A percentile compares a stretch with the other conserved stretches of the same genome.
These are phyloP conservation scores for Tetragnatha versicolor DNA, from an alignment of 1,140 invertebrate species.

Conservation along the genomic window DNA sequence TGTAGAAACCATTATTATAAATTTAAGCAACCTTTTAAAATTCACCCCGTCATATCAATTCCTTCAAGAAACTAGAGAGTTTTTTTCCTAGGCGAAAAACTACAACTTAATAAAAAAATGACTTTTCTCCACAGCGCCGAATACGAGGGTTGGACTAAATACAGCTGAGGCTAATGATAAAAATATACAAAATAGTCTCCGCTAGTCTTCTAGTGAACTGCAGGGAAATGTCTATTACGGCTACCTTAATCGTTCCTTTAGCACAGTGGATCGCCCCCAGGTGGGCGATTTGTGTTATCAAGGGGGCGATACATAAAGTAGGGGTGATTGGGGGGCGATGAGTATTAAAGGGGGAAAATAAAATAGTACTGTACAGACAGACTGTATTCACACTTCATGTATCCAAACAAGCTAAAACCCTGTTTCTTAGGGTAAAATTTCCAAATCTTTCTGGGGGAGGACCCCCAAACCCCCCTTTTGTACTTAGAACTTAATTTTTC, in stretches of 20 bases:
- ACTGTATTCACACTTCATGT: too few relatives aligned
- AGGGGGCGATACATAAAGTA: too few relatives aligned
- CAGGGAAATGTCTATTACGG: constrained; percentile 46
- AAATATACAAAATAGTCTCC: constrained; percentile 52
- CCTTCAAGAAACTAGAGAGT: constrained; percentile 13
- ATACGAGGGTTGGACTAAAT: constrained; percentile 37
- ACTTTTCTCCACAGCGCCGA: not conserved
- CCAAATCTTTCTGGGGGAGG: too few relatives aligned
- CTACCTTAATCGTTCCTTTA: constrained; percentile 48
- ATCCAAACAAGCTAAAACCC: too few relatives aligned
- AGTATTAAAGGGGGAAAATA: too few relatives aligned
- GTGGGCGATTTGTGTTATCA: too few relatives aligned
- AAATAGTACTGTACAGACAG: too few relatives aligned
- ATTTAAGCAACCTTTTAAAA: constrained; percentile 56
- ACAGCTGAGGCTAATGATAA: constrained; percentile 55
- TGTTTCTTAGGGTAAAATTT: too few relatives aligned
- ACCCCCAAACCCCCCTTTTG: too few relatives aligned
- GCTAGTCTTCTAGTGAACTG: constrained; percentile 40
- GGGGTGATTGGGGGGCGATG: too few relatives aligned
- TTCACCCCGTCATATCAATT: constrained; percentile 54
- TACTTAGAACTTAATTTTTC: too few relatives aligned
- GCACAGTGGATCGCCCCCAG: too few relatives aligned
- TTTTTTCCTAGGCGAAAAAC: constrained; percentile 20
- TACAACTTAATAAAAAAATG: constrained; percentile 36
- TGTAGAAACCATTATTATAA: constrained; percentile 56